Evolutionary conservation across 2,888 invertebrate species (phyloP).

Genomic region (Erebia epiphron): DNA sequence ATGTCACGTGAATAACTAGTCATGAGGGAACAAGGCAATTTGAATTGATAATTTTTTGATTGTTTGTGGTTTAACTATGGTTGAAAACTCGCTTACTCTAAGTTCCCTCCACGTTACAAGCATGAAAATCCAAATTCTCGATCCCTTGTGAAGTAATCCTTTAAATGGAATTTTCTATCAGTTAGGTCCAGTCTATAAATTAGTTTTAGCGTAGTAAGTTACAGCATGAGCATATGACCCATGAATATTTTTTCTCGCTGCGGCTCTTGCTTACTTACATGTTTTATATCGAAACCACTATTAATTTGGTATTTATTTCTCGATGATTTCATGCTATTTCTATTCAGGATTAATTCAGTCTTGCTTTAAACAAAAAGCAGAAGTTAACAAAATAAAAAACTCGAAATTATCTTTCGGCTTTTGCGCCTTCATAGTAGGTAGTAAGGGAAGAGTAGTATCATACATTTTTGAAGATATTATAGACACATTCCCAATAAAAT

Average conservation of each 20-base stretch:
- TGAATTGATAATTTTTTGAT: slow-evolving; percentile 17
- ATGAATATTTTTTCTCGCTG: neutral
- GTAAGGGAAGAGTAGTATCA: neutral
- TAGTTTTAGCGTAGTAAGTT: neutral
- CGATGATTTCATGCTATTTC: no score
- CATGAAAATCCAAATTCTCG: neutral
- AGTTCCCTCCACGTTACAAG: neutral
- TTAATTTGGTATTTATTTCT: neutral
- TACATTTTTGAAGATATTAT: slow-evolving; percentile 11
- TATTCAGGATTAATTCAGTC: no score
- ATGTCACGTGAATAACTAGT: slow-evolving; percentile 27
- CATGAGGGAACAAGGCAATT: neutral
- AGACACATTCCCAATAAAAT: slow-evolving; percentile 20
- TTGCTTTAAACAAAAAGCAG: neutral
- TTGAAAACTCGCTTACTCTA: neutral
- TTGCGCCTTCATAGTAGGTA: neutral
- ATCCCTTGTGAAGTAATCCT: neutral
- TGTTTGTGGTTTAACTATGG: slow-evolving; percentile 7
- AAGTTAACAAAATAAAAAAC: neutral
- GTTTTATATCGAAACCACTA: neutral
- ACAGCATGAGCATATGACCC: neutral
- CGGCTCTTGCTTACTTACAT: no score
- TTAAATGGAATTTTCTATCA: neutral
- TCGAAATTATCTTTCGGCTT: neutral
- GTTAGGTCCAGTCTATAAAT: no score